Evolutionary conservation across 2,888 invertebrate genomes (phyloP), one percentile per base, ranked within the genome.

Genomic region (Tanytarsus gracilentus): DNA sequence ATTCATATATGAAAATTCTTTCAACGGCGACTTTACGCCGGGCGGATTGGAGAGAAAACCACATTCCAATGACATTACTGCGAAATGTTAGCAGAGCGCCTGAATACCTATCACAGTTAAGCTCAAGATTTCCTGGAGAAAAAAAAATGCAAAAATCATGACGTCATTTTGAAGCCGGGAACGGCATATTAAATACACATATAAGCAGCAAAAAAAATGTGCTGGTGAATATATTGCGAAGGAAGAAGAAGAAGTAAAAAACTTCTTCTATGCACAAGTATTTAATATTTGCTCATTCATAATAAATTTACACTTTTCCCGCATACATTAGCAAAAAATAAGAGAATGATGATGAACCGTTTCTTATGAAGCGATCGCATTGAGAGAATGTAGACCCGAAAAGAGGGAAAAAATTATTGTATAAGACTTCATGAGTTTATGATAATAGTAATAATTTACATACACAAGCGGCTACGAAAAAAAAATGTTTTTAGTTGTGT

Each of bases 251-350:
- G 18, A 40, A 40, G 18, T 18, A 9, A 44, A 18, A 44, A 44
- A 23, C 18, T n/a, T n/a, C n/a, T n/a, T 8, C 44, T 44, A 44
- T 44, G 44, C 44, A n/a, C n/a, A 44, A 44, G 44, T 44, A 44
- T 44, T 44, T 44, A 44, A 44, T 44, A 44, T 44, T 44, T 44
- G 23, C 44, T 44, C 44, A 44, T 44, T 44, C 21, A 44, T 44
- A 44, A 44, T n/a, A n/a, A n/a, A n/a, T 44, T 44, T 44, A 44
- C 44, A 44, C 44, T 44, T 44, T 18, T 44, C 11, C n/a, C n/a
- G n/a, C n/a, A n/a, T n/a, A n/a, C n/a, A n/a, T n/a, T n/a, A n/a
- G n/a, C n/a, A n/a, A n/a, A n/a, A n/a, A n/a, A n/a, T n/a, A n/a
- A n/a, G n/a, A n/a, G n/a, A n/a, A n/a, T 33, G 33, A 33, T 11